phyloP scores from a whole-genome alignment of 2,888 invertebrate genomes.

The Rosalia funebris region DNA sequence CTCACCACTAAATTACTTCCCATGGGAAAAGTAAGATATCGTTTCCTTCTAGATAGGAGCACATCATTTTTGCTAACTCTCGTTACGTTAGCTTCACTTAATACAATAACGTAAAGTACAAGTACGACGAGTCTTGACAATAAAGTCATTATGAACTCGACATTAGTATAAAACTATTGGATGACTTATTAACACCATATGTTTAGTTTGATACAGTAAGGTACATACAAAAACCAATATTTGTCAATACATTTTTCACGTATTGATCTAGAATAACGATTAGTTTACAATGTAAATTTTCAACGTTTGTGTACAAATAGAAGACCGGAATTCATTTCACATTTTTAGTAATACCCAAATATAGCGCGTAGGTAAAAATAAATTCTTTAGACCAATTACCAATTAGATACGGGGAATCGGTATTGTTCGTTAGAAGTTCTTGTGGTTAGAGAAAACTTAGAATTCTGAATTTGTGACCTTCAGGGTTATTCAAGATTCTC shows the following conservation, averaged over 20 bases:
- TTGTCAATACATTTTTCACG: not conserved
- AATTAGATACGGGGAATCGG: too few relatives aligned
- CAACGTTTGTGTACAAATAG: not conserved
- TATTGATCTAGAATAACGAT: not conserved
- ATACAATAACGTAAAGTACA: not conserved
- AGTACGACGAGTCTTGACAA: constrained; percentile 19
- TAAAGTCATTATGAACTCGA: constrained; percentile 6
- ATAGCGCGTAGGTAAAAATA: too few relatives aligned
- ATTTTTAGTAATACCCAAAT: too few relatives aligned
- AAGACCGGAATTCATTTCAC: too few relatives aligned
- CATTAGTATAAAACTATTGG: not conserved
- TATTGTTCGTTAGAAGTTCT: too few relatives aligned
- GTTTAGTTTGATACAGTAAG: not conserved
- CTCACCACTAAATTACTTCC: constrained; percentile 63
- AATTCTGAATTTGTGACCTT: too few relatives aligned
- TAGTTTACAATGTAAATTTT: not conserved
- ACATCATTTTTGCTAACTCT: constrained; percentile 42
- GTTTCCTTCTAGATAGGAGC: constrained; percentile 62
- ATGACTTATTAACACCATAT: not conserved
- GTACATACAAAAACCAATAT: constrained; percentile 3
- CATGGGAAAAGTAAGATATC: constrained; percentile 66
- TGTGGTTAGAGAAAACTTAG: too few relatives aligned
- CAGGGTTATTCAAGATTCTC: too few relatives aligned
- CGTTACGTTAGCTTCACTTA: constrained; percentile 22
- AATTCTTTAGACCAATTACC: too few relatives aligned